Evolutionary conservation across 1,140 invertebrate genomes (phyloP).

Genomic region (Laupala kohalensis): DNA sequence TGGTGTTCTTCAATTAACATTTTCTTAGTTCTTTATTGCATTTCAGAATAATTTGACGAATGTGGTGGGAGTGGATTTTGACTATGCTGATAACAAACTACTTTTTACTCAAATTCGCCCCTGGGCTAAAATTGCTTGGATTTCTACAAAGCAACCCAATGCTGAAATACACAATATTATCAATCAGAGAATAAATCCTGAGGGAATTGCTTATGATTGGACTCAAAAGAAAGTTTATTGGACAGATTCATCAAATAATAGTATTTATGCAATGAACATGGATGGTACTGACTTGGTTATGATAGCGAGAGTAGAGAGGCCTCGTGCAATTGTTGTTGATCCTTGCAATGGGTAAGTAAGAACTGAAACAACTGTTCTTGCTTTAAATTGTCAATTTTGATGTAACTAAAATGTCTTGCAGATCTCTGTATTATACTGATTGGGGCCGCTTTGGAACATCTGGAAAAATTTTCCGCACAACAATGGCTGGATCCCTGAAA

Average conservation of each 20-base stretch:
- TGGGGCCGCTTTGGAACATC: slow-evolving; percentile 87
- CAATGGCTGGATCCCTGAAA: slow-evolving; percentile 91
- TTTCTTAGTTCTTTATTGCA: slow-evolving; percentile 1
- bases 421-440: slow-evolving; percentile 79
- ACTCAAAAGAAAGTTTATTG: slow-evolving; percentile 93
- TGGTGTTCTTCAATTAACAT: too few relatives aligned
- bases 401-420: slow-evolving; percentile 19
- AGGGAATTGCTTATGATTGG: slow-evolving; percentile 95
- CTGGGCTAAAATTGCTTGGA: slow-evolving; percentile 73
- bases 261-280: slow-evolving; percentile 89
- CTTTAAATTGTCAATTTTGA: neutral
- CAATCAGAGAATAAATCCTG: slow-evolving; percentile 75
- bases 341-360: slow-evolving; percentile 73
- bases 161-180: slow-evolving; percentile 57
- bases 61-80: slow-evolving; percentile 93
- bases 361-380: neutral
- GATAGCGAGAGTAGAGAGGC: slow-evolving; percentile 83
- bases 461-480: slow-evolving; percentile 87
- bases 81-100: slow-evolving; percentile 73
- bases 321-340: slow-evolving; percentile 89
- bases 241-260: slow-evolving; percentile 89
- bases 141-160: slow-evolving; percentile 49
- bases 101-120: slow-evolving; percentile 87
- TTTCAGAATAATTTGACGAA: slow-evolving; percentile 74
- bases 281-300: slow-evolving; percentile 81